Base-by-base conservation (phyloP, 2,113 vertebrate species). In the Caloenas nicobarica region DNA sequence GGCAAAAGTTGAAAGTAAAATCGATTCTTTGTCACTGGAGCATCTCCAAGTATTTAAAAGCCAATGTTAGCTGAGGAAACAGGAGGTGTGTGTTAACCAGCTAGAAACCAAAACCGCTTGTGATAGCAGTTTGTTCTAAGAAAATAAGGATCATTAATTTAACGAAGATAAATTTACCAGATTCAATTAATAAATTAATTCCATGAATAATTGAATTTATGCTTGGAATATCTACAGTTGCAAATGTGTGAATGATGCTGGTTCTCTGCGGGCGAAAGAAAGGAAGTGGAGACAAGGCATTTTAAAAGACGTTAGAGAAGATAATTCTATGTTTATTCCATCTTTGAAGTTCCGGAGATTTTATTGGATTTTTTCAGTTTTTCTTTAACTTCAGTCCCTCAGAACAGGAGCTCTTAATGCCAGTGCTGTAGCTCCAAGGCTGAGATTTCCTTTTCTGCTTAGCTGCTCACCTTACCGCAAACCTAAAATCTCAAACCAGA, bases 1-100 rank as follows among this genome's bases (percentile, higher is more conserved):
- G 38, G 83, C 56, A 91, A 91, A 96, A 91, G 58, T 91, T 95
- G 65, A 71, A 95, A 93, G 91, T 65, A 76, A 94, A 97, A 96
- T 96, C 19, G 3, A 90, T 96, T 94, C n/a, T 82, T 93, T 93
- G 72, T 86, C 89, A 88, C 72, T 83, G 77, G 61, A 96, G 36
- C 79, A 90, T 91, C 65, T 84, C 72, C 71, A 79, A 62, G 56
- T 80, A 48, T 93, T 96, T 92, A 88, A 71, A 68, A 64, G 22
- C 28, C 38, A 88, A 70, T 28, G 7, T 88, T 65, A 95, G 57
- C 40, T 84, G 50, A 71, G 57, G 84, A 91, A 94, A 89, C 22
- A 60, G 17, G 29, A 88, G 16, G 12, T 82, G 9, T 54, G 26
- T 68, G 29, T 96, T 96, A 95, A 94, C 73, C 11, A 29, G 25